A percentile compares a stretch with the other conserved stretches of the same genome.
These are phyloP conservation scores for Callyntrura guangdongensis DNA, from an alignment of 2,888 invertebrate genomes.

Conservation along the genomic window DNA sequence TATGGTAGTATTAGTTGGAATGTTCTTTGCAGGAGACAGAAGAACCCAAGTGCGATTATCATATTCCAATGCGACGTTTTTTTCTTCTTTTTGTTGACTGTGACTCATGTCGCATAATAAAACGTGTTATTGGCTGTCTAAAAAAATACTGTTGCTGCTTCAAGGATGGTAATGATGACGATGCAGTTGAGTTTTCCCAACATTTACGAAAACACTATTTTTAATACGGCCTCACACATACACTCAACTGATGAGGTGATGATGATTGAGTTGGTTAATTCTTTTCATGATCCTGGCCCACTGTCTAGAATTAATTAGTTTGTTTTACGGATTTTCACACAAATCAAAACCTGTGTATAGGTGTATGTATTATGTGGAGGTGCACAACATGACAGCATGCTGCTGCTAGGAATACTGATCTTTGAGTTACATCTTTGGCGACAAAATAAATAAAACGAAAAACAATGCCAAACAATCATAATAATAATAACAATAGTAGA, in stretches of 20 bases:
- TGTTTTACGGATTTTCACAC: constrained; percentile 70
- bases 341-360: constrained; percentile 48
- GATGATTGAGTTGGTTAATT: constrained; percentile 84
- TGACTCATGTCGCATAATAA: constrained; percentile 54
- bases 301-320: constrained; percentile 84
- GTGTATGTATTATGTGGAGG: not conserved
- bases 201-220: constrained; percentile 39
- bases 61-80: constrained; percentile 53
- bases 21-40: not conserved
- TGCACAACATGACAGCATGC: not conserved
- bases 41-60: constrained; percentile 19
- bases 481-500: constrained; percentile 2
- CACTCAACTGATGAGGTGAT: constrained; percentile 56
- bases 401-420: not conserved
- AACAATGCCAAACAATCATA: constrained; percentile 5
- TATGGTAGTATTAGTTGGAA: not conserved
- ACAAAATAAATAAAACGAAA: constrained; percentile 17
- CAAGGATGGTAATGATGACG: not conserved
- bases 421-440: constrained; percentile 19
- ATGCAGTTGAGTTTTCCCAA: constrained; percentile 55
- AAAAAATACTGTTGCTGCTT: not conserved
- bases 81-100: constrained; percentile 48
- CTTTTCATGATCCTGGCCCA: constrained; percentile 81
- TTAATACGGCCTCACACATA: constrained; percentile 3
- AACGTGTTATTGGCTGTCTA: no score